Conservation (phyloP, 1,140 invertebrate genomes). For the Pentalonia nigronervosa region DNA sequence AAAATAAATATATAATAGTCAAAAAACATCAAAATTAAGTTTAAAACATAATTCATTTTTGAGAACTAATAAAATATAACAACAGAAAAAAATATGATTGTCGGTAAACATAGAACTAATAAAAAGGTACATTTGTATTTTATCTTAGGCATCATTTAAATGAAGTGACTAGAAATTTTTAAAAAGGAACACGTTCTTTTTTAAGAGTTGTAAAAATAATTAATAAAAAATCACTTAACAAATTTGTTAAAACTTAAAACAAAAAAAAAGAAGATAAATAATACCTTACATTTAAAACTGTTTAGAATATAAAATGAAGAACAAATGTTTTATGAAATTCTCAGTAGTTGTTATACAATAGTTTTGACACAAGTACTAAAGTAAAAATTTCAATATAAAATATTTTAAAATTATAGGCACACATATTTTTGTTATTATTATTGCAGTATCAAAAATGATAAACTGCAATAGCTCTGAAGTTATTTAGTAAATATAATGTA, state of each 20-base stretch:
- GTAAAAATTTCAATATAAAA: background rate
- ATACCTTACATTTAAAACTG: background rate
- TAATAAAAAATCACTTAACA: constrained; percentile 34
- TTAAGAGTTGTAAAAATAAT: constrained; percentile 20
- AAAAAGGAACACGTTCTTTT: constrained; percentile 38
- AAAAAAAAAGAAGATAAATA: background rate
- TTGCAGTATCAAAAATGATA: constrained; percentile 7
- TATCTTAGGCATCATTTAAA: constrained; percentile 45
- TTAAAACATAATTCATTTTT: constrained; percentile 20
- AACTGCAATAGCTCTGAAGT: background rate
- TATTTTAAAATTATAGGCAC: constrained; percentile 16
- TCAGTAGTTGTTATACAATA: background rate
- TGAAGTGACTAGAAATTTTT: constrained; percentile 49
- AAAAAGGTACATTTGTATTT: constrained; percentile 33
- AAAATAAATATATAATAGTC: constrained; percentile 38
- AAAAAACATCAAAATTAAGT: constrained; percentile 18
- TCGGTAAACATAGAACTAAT: constrained; percentile 37
- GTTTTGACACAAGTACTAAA: background rate
- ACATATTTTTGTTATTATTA: background rate
- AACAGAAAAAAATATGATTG: constrained; percentile 38
- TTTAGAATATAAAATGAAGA: constrained; percentile 4
- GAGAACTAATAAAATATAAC: constrained; percentile 21
- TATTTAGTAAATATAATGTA: constrained; percentile 7
- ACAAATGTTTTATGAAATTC: background rate
- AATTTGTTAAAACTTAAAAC: background rate